Conservation (phyloP, 1,140 invertebrate species). For the Sitophilus oryzae region DNA sequence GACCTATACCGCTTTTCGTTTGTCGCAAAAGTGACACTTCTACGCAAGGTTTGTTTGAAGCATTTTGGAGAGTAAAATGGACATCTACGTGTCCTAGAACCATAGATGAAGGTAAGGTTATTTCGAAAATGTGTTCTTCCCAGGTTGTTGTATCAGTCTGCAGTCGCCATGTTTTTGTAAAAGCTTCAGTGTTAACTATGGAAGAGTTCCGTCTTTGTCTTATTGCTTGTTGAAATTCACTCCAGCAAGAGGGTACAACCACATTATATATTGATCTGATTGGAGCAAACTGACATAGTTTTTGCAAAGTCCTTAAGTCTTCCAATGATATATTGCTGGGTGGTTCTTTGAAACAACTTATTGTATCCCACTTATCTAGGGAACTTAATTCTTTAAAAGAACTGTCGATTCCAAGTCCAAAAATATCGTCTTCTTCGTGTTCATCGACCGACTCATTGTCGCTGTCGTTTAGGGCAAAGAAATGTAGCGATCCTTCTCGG, state of each 20-base stretch:
- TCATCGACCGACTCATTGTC: slow-evolving; percentile 65
- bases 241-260: slow-evolving; percentile 89
- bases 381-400: slow-evolving; percentile 26
- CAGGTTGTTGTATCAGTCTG: slow-evolving; percentile 79
- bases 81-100: slow-evolving; percentile 76
- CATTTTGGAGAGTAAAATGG: slow-evolving; percentile 72
- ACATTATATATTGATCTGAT: slow-evolving; percentile 63
- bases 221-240: slow-evolving; percentile 71
- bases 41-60: slow-evolving; percentile 54
- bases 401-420: slow-evolving; percentile 29
- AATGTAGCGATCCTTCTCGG: slow-evolving; percentile 69
- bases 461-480: slow-evolving; percentile 68
- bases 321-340: slow-evolving; percentile 26
- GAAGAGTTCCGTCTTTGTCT: slow-evolving; percentile 65
- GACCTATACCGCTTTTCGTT: slow-evolving; percentile 59
- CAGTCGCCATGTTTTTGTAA: slow-evolving; percentile 77
- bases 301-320: slow-evolving; percentile 54
- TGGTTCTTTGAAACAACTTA: slow-evolving; percentile 39
- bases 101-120: slow-evolving; percentile 70
- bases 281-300: slow-evolving; percentile 59
- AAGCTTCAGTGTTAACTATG: slow-evolving; percentile 56
- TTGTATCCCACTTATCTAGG: slow-evolving; percentile 29
- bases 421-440: slow-evolving; percentile 56
- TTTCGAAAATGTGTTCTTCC: slow-evolving; percentile 87
- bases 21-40: slow-evolving; percentile 82